These are phyloP conservation scores for Cyprinodon diabolis DNA, from an alignment of 2,797 vertebrate species.

Conservation along the genomic window DNA sequence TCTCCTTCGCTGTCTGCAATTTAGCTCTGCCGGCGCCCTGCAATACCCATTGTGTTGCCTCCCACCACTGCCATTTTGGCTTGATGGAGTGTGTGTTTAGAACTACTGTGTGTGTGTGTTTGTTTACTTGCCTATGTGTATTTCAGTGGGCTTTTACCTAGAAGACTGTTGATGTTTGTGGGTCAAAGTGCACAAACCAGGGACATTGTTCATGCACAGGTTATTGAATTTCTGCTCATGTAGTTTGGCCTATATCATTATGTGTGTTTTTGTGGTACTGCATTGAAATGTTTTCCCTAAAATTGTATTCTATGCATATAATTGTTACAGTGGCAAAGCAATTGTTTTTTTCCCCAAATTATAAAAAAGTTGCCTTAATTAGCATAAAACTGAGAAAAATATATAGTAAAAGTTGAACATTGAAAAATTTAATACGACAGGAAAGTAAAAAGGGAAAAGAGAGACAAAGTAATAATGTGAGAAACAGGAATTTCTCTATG, in stretches of 20 bases:
- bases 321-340: not conserved
- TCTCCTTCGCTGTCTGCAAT: conserved; percentile 77
- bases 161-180: conserved; percentile 39
- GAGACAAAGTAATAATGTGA: not conserved
- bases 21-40: conserved; percentile 73
- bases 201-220: conserved; percentile 48
- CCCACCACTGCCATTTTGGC: conserved; percentile 58
- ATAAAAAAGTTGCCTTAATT: not conserved
- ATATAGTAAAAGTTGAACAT: not conserved
- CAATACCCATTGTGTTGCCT: conserved; percentile 70
- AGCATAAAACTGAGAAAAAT: not conserved
- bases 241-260: not conserved
- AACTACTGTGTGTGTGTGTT: conserved; percentile 28
- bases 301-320: not conserved
- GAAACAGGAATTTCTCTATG: not conserved
- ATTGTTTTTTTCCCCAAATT: not conserved
- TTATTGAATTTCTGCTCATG: conserved; percentile 64
- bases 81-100: conserved; percentile 63
- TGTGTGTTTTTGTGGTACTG: not conserved
- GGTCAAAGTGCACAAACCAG: not conserved
- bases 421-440: not conserved
- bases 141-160: conserved; percentile 55
- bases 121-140: conserved; percentile 59
- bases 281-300: not conserved
- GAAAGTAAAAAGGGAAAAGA: no score